phyloP scores from a whole-genome alignment of 2,888 invertebrate genomes.

The Hedychridium roseum region DNA sequence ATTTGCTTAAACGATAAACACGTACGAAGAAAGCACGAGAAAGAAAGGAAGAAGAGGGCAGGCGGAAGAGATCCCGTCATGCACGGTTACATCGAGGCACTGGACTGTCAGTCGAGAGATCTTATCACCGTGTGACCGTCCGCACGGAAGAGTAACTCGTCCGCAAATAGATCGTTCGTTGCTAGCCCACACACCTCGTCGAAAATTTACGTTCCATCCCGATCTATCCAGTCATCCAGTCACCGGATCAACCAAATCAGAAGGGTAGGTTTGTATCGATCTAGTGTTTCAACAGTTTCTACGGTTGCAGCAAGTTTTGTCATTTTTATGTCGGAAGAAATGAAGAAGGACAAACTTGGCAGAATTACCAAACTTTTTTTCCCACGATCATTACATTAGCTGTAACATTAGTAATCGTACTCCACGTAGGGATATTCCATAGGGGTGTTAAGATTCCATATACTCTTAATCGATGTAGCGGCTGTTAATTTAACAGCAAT shows the following conservation, averaged over 20 bases:
- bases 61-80: background rate
- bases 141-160: slow-evolving; percentile 22
- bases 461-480: background rate
- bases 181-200: slow-evolving; percentile 16
- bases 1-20: too few species aligned
- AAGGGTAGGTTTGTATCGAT: too few species aligned
- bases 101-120: slow-evolving; percentile 18
- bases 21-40: background rate
- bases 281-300: slow-evolving; percentile 16
- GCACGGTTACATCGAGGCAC: background rate
- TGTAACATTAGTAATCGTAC: too few species aligned
- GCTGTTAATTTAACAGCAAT: slow-evolving; percentile 14
- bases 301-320: too few species aligned
- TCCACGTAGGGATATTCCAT: too few species aligned
- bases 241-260: too few species aligned
- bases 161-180: slow-evolving; percentile 27
- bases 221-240: slow-evolving; percentile 10
- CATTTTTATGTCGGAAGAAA: too few species aligned
- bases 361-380: too few species aligned
- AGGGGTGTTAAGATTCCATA: too few species aligned
- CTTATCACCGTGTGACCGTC: slow-evolving; percentile 25
- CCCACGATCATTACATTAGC: too few species aligned
- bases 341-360: too few species aligned
- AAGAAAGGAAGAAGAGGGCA: background rate
- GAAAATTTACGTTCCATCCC: slow-evolving; percentile 15